Conservation (phyloP, 2,113 vertebrate genomes). For the Phrynocephalus versicolor region DNA sequence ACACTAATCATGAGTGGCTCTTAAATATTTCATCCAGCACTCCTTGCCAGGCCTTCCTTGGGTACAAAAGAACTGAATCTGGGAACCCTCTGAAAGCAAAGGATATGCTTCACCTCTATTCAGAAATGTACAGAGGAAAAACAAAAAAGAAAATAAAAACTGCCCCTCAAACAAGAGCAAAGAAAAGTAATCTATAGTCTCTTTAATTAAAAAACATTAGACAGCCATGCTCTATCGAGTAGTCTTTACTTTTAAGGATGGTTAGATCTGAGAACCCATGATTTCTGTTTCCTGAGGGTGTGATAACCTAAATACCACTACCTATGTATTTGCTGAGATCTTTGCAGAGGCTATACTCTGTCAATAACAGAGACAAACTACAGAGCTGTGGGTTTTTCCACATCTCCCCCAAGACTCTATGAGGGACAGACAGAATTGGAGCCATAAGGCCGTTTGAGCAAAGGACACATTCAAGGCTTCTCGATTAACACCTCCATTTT, state of each 20-base stretch:
- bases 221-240: background rate
- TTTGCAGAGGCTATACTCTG: background rate
- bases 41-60: background rate
- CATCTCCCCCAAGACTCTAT: background rate
- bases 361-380: background rate
- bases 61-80: background rate
- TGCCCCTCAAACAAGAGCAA: background rate
- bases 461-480: background rate
- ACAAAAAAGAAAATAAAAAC: background rate
- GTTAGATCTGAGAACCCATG: background rate
- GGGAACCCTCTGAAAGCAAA: background rate
- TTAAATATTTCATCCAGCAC: background rate
- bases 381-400: background rate
- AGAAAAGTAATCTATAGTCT: background rate
- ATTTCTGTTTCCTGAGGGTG: background rate
- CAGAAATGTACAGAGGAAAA: background rate
- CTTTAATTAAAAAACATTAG: background rate
- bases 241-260: background rate
- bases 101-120: too few species aligned
- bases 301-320: background rate
- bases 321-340: background rate
- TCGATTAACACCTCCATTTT: background rate
- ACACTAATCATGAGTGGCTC: background rate
- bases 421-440: background rate
- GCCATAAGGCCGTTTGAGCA: background rate